Evolutionary conservation across 1,140 invertebrate species (phyloP), one percentile per base, ranked within the genome.

Genomic region (Atta texana): DNA sequence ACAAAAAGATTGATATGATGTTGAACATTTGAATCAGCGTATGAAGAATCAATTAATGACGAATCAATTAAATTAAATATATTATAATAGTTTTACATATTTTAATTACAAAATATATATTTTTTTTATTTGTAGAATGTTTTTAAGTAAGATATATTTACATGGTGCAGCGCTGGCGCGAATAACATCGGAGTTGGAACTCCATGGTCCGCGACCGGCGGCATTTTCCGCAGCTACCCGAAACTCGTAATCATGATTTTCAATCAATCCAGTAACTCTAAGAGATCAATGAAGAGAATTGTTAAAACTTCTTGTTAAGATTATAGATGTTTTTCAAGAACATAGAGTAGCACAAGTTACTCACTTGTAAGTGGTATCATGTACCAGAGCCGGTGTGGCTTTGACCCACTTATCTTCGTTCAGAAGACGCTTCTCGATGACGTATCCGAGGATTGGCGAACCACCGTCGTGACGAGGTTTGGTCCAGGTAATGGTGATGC

Each of bases 201-300:
- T 99, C 96, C 97, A 99, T 14, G 97, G 97, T 55, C 99, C 98
- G 94, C 98, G 98, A 0, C 98, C 99, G 44, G 98, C 99, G 55
- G 98, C 98, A 95, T 99, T 99, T n/a, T 99, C 95, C 34, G 99
- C 99, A 7, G 98, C 97, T 0, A 99, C 99, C 80, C 99, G 96
- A 96, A 99, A 99, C 94, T 99, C 99, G 92, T 99, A 99, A 93
- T 99, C 98, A 77, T 98, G 98, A 93, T 99, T 99, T 94, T 99
- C 98, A 85, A 98, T 98, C 18, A 99, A 95, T 87, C 98, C 98
- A 66, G 97, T 97, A 16, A 99, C 98, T 91, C 97, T 96, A 91
- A 3, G 12, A 85, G 18, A 68, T 18, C 16, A 10, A 82, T 14
- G 0, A 74, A 34, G 10, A 59, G 4, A 44, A 51, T 74, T 24